Evolutionary conservation across 2,113 vertebrate species (phyloP).

Genomic region (Synodontis membranacea): DNA sequence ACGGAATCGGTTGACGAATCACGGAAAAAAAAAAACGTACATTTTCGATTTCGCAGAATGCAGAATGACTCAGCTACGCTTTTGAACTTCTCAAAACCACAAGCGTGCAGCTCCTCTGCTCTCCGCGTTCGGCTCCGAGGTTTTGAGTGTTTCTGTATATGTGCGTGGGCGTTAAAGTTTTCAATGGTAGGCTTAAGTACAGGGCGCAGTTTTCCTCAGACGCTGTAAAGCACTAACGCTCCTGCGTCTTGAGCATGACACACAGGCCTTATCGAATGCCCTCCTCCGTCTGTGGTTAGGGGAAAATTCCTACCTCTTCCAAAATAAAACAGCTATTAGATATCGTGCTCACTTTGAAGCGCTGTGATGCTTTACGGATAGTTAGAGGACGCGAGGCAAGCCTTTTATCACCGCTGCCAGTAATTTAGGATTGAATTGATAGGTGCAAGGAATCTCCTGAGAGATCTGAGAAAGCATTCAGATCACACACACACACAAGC

Average conservation of each 20-base stretch:
- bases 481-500: conserved; percentile 26
- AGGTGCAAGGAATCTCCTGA: conserved; percentile 46
- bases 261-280: conserved; percentile 37
- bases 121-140: not conserved
- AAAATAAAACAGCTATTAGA: conserved; percentile 50
- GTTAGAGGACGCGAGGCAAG: conserved; percentile 37
- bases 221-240: conserved; percentile 14
- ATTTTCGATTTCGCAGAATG: not conserved
- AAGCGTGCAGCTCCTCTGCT: not conserved
- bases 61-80: not conserved
- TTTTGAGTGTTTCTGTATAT: conserved; percentile 3
- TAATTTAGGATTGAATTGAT: conserved; percentile 47
- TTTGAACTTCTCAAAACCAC: not conserved
- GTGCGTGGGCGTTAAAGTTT: conserved; percentile 32
- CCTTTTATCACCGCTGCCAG: conserved; percentile 45
- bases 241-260: conserved; percentile 26
- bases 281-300: conserved; percentile 15
- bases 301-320: conserved; percentile 40
- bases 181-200: conserved; percentile 31
- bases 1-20: not conserved
- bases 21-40: not conserved
- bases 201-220: conserved; percentile 21
- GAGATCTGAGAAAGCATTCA: conserved; percentile 38
- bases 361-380: conserved; percentile 1
- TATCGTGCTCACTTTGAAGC: conserved; percentile 36